phyloP scores from a whole-genome alignment of 2,888 invertebrate species.

The Drosophila dives region DNA sequence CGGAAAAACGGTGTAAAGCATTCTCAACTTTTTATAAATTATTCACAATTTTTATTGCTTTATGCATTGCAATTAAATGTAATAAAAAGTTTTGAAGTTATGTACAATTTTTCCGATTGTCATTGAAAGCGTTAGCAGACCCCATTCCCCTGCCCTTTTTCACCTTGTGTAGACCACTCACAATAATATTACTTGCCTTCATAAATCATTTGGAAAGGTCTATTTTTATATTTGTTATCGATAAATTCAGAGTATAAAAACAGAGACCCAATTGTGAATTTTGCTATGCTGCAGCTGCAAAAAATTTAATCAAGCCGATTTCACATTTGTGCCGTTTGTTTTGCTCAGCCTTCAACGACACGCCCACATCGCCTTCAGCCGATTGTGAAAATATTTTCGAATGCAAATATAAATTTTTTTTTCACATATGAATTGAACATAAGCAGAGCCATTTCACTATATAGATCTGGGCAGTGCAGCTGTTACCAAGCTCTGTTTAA shows the following conservation, averaged over 20 bases:
- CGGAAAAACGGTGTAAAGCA: neutral
- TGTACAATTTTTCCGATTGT: neutral
- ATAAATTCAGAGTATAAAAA: conserved; percentile 23
- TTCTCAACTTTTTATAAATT: neutral
- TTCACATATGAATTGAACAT: conserved; percentile 28
- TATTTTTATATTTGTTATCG: conserved; percentile 23
- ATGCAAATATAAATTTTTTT: conserved; percentile 28
- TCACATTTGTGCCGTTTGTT: conserved; percentile 14
- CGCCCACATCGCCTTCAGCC: conserved; percentile 9
- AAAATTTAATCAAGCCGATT: conserved; percentile 53
- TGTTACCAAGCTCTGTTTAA: conserved; percentile 44
- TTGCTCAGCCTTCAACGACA: conserved; percentile 5
- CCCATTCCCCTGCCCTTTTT: neutral
- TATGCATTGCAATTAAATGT: neutral
- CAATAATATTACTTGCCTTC: neutral
- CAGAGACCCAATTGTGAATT: neutral
- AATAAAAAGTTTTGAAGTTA: neutral
- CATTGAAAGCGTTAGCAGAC: neutral
- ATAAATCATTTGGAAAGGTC: neutral
- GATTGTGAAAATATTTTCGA: conserved; percentile 8
- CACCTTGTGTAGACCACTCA: neutral
- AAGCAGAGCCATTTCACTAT: conserved; percentile 18
- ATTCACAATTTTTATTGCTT: neutral
- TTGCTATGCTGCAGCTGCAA: conserved; percentile 25
- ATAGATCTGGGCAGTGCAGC: conserved; percentile 22